Evolutionary conservation across 2,113 vertebrate genomes (phyloP), one percentile per base, ranked within the genome.

Genomic region (Agapornis roseicollis): DNA sequence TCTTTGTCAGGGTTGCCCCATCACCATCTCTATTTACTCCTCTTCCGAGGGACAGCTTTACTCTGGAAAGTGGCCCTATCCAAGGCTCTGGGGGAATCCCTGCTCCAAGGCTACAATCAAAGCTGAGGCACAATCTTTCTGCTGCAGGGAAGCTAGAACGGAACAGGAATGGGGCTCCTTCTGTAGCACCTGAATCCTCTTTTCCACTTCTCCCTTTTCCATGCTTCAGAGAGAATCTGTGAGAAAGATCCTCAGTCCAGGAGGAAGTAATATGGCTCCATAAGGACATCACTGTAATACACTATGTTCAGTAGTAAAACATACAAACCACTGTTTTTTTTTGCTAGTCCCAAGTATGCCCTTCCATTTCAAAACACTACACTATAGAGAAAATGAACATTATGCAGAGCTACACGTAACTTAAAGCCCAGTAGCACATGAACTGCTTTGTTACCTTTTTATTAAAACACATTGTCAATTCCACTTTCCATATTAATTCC

Each of bases 1-100:
- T 25, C 64, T 61, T 35, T 60, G 58, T 23, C 65, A 66, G 2
- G 0, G 1, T 7, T 72, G 44, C 39, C 27, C 39, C 1, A 1
- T 47, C 44, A 42, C 25, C 33, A 41, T 24, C 66, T 84, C 50
- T 47, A 18, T 60, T 79, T 33, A 41, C 7, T 27, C 18, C 29
- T 47, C 46, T 64, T 18, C 42, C 31, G 7, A 9, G 19, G 35
- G 35, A 60, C 33, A 89, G 56, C 13, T 37, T 33, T 28, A 1
- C 10, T 11, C 20, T 24, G 81, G 66, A 37, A 71, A 55, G 19
- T 2, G 65, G 44, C 41, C 61, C 44, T 82, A 47, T 22, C 23
- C 42, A 20, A 41, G 17, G 72, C 50, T 50, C 46, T 12, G 25
- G 47, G 50, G 37, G 49, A 61, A 52, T 42, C 13, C 18, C 31